A percentile compares a stretch with the other conserved stretches of the same genome.
Evolutionary conservation across 2,888 invertebrate genomes (phyloP).

Genomic region (Lepidocyrtinus sp.): DNA sequence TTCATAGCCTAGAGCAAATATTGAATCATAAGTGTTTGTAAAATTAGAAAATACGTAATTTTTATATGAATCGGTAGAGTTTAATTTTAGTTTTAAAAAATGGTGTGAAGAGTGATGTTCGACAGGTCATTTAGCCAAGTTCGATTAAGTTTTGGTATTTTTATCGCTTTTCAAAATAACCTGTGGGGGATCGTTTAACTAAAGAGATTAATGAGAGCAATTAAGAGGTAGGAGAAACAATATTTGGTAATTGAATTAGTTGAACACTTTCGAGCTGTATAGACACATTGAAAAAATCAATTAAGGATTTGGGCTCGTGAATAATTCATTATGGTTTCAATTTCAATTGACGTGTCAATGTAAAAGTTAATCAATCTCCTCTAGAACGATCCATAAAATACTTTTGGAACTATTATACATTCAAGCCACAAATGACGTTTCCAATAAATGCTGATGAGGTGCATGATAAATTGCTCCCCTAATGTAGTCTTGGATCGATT

Average conservation of each 20-base stretch:
- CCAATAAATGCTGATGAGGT: too few relatives aligned
- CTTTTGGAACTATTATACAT: too few relatives aligned
- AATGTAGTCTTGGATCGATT: too few relatives aligned
- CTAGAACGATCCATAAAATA: too few relatives aligned
- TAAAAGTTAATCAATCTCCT: too few relatives aligned
- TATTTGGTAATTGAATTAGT: neutral
- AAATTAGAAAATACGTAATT: neutral
- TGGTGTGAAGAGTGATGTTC: constrained; percentile 1
- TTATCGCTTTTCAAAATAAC: neutral
- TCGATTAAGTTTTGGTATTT: neutral
- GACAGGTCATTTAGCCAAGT: neutral
- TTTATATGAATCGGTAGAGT: too few relatives aligned
- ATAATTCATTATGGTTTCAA: too few relatives aligned
- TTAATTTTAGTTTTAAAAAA: neutral
- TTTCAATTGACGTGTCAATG: too few relatives aligned
- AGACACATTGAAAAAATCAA: too few relatives aligned
- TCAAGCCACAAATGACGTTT: too few relatives aligned
- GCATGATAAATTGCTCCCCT: too few relatives aligned
- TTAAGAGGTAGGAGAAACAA: neutral
- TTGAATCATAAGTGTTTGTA: constrained; percentile 3
- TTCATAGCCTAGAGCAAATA: neutral
- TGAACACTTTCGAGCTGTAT: neutral
- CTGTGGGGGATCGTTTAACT: neutral
- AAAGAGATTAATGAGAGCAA: neutral
- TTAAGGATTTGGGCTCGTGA: too few relatives aligned